A percentile compares a stretch with the other conserved stretches of the same genome.
Conservation (phyloP, 2,113 vertebrate species). For the Chauna torquata region DNA sequence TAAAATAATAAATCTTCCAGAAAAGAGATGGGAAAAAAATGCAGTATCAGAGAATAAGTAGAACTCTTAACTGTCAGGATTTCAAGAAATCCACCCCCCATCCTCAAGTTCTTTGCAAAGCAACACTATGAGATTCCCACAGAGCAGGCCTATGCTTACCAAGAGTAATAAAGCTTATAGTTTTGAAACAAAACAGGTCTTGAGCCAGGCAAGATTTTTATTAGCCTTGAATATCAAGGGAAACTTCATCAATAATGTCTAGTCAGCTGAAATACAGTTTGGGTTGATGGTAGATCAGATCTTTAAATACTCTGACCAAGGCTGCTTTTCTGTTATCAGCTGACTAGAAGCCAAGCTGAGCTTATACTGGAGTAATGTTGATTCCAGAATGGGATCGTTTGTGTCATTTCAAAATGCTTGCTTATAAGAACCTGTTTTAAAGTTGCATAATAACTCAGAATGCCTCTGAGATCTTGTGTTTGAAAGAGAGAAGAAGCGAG, state of each 20-base stretch:
- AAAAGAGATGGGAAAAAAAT: not conserved
- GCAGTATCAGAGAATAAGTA: not conserved
- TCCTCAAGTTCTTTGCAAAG: not conserved
- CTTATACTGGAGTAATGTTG: not conserved
- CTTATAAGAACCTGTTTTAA: not conserved
- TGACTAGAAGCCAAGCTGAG: not conserved
- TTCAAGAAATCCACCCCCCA: not conserved
- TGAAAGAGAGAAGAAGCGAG: not conserved
- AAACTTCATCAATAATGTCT: not conserved
- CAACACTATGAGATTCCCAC: not conserved
- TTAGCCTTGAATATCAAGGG: not conserved
- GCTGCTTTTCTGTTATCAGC: not conserved
- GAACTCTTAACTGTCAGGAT: not conserved
- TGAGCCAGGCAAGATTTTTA: not conserved
- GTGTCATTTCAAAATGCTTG: not conserved
- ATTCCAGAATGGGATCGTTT: not conserved
- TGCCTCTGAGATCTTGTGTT: not conserved
- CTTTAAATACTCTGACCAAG: not conserved
- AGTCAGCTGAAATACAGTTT: not conserved
- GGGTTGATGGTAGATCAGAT: not conserved
- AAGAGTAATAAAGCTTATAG: not conserved
- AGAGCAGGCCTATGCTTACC: not conserved
- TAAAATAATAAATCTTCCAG: not conserved
- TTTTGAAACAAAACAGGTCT: not conserved
- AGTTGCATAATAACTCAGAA: not conserved